Evolutionary conservation across 2,113 vertebrate species (phyloP), one percentile per base, ranked within the genome.

Genomic region (Deroptyus accipitrinus): DNA sequence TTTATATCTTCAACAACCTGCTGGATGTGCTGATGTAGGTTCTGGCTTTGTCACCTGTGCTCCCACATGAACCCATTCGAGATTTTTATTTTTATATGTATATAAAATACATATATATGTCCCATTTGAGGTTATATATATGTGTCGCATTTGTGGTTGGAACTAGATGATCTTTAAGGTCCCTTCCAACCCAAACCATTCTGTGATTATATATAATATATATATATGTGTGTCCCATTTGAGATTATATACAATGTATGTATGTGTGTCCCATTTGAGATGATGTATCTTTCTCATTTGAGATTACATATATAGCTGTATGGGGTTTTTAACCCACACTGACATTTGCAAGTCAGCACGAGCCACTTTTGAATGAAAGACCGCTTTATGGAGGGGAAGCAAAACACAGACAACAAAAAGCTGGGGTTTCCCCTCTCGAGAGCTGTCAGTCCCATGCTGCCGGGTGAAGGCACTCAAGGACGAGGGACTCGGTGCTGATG

Each of bases 351-450:
- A 57, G 19, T 67, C 52, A 5, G 37, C 1, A 0, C 6, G 35
- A 19, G 33, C 20, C 48, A 33, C 25, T 61, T 81, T 57, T 14
- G 68, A 18, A 6, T 33, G 37, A 12, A 51, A 76, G 35, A 6
- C 12, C 52, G 18, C 9, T 82, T 55, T n/a, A 3, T 5, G 55
- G 42, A 41, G 17, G 35, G 16, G 10, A 17, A 62, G 5, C 27
- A 35, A 73, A 17, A 1, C 23, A 2, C 25, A 2, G 57, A 1
- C 44, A 9, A 11, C 15, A 5, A 37, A 4, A 55, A 33, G 15
- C 23, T 3, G 9, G 24, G 18, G 8, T 15, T 20, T 17, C 17
- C 7, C 16, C 23, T 2, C 0, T 2, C 0, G 1, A 14, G 77
- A 77, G 41, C 46, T 35, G 39, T 23, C 11, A 2, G 70, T 0